Base-by-base conservation (phyloP, 2,888 invertebrate genomes). In the Bhutanitis thaidina region DNA sequence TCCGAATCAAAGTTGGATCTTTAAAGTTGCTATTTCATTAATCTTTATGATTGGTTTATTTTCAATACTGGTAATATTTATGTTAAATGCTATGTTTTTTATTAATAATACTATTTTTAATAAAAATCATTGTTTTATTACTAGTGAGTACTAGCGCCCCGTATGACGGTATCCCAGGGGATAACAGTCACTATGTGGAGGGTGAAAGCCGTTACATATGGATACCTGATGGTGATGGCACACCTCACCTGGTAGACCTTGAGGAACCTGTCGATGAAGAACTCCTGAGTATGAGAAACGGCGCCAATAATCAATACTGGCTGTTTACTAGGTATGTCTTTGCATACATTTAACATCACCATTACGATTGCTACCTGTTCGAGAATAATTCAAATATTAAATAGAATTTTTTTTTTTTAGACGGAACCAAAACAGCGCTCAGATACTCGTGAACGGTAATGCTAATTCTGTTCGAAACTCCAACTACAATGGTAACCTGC, bases 391-490 rank as follows among this genome's bases (percentile, higher is more conserved):
- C n/a, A n/a, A n/a, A n/a, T n/a, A n/a, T n/a, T n/a, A n/a, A n/a
- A n/a, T n/a, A n/a, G n/a, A n/a, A n/a, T n/a, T n/a, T n/a, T 20
- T 29, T 14, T 38, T 41, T 64, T 65, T 40, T 58, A 79, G 80
- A 16, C 50, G 54, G 29, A 83, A 83, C 54, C 77, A 71, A 0
- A 71, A 35, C 30, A 73, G 45, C 20, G 61, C 63, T 9, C 83
- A 81, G 65, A 40, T 80, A 1, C 61, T 88, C 0, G 57, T 60
- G 0, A 56, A 78, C 49, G 74, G 74, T 1, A 69, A 87, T 34
- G 65, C 65, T 1, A 71, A 74, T 60, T 64, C 71, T 7, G 61
- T 84, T 20, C 55, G 60, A 32, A 68, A 57, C 41, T 81, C 84
- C 0, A 74, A 78, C 60, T 85, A 75, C 56, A 49, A 49, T 10